Evolutionary conservation across 2,797 vertebrate genomes (phyloP), one percentile per base, ranked within the genome.

Genomic region (Neosalanx taihuensis): DNA sequence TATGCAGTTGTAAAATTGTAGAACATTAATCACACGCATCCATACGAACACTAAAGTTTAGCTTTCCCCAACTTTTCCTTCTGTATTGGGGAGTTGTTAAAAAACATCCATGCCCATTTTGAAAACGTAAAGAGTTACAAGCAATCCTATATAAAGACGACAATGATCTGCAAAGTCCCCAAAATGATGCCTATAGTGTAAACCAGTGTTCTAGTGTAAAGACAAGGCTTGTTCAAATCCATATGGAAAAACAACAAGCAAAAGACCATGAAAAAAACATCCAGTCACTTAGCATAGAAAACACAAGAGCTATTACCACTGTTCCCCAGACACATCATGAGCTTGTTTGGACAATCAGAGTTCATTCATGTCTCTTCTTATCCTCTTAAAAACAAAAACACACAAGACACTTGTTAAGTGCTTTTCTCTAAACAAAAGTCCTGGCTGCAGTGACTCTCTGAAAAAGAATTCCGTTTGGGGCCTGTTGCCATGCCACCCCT

Each of bases 381-480:
- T 85, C 79, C 82, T 77, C 76, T 72, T 70, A 84, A 82, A 85
- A 77, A 89, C 82, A 88, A 83, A 41, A 82, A 76, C 77, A 76
- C 7, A 74, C 69, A 82, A 76, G 76, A 76, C 7, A 74, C 69
- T 75, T 75, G 83, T 85, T 31, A 72, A 86, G 81, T 82, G 81
- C 74, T 80, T 78, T 81, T 87, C 77, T 64, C 72, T 71, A 89
- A 89, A 91, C 88, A 91, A 90, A 87, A 60, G 85, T 65, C 82
- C 88, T 53, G 13, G 18, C n/a, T 23, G 18, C n/a, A 10, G 58
- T 59, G 20, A 59, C 61, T 63, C 17, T 9, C 61, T 18, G 17
- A 63, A 63, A 63, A 18, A 73, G 58, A 76, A 76, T 78, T 81
- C 86, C 67, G 59, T n/a, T n/a, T 68, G 80, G 31, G 70, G 71